Evolutionary conservation across 2,888 invertebrate genomes (phyloP), one percentile per base, ranked within the genome.

Genomic region (Slavum lentiscoides): DNA sequence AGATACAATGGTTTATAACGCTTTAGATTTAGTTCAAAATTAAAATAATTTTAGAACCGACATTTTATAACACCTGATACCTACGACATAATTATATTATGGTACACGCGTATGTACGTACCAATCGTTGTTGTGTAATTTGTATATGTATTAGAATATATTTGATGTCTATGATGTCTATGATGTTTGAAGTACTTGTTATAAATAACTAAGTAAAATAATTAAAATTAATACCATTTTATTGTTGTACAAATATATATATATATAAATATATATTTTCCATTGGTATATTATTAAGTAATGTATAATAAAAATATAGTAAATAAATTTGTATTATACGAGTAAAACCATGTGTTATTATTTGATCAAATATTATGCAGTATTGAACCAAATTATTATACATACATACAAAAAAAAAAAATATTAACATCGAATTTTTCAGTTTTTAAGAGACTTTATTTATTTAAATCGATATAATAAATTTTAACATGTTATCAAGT

Each of bases 161-260:
- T 70, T 17, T 9, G 49, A 15, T 15, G 49, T 49, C 13, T 49
- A 61, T 9, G 49, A 15, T 15, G 49, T 49, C 13, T 49, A 61
- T 30, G 23, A 73, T 49, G 23, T 73, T 23, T 43, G 15, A 59
- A 39, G 43, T 72, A 59, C 59, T 72, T 11, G 61, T 61, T 43
- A 49, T 21, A 17, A 43, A n/a, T 49, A 67, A 49, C 5, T 49
- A 49, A 49, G 67, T 67, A 17, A 67, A 39, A 67, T 15, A 49
- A 67, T 49, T 49, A 13, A 15, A 67, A 49, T 49, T 49, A 49
- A 39, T 67, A 49, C 23, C 49, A 9, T 68, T 53, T 17, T 15
- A 68, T 53, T 30, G 30, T 68, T 68, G 68, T 68, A 68, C 53
- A 68, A 68, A 68, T 30, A 23, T 11, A 62, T 30, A 30, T 30